These are phyloP conservation scores for Cliona cf. orientalis DNA, from an alignment of 37 sponge, comb jelly and placozoan genomes.

Conservation along the genomic window DNA sequence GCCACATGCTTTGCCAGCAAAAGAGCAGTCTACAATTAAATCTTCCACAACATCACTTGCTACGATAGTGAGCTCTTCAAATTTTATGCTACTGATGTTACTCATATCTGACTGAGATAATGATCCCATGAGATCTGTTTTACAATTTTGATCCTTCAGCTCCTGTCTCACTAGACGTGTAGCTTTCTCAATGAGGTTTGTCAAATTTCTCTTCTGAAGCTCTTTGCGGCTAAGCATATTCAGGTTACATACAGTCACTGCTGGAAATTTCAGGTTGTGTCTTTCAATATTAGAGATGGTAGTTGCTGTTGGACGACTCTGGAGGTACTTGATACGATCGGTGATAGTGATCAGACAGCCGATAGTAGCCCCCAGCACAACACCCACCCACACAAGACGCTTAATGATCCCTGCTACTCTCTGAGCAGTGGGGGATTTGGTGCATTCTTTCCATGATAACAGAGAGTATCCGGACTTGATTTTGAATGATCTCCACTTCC, in stretches of 20 bases:
- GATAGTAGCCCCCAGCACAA: slow-evolving; percentile 14
- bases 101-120: not conserved
- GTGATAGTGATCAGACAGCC: slow-evolving; percentile 37
- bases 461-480: no score
- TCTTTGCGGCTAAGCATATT: not conserved
- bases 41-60: not conserved
- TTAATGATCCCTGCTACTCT: slow-evolving; percentile 34
- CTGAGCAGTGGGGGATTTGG: slow-evolving; percentile 36
- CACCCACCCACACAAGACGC: slow-evolving; percentile 43
- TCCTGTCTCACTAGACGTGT: not conserved
- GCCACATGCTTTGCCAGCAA: slow-evolving; percentile 3
- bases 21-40: slow-evolving; percentile 3
- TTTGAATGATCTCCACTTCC: no score
- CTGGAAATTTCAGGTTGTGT: slow-evolving; percentile 10
- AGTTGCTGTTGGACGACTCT: slow-evolving; percentile 24
- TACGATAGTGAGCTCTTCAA: not conserved
- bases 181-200: not conserved
- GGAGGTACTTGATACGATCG: slow-evolving; percentile 16
- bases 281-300: not conserved
- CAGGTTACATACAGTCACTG: slow-evolving; percentile 46
- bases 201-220: not conserved
- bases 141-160: no score
- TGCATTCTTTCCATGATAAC: slow-evolving; percentile 15
- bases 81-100: not conserved
- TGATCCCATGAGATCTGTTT: not conserved